phyloP scores from a whole-genome alignment of 2,113 vertebrate genomes.

The Oophaga pumilio region DNA sequence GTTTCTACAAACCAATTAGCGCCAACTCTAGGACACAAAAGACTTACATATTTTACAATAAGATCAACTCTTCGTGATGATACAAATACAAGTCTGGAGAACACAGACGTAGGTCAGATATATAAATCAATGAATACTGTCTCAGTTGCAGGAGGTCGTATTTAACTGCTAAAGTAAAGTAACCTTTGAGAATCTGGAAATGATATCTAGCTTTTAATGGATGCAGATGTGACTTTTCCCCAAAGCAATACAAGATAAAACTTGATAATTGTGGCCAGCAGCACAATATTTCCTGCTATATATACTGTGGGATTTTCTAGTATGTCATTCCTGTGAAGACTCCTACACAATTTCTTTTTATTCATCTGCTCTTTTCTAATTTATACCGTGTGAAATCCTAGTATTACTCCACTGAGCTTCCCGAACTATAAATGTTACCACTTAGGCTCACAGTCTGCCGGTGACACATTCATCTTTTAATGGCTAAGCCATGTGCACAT shows the following conservation, averaged over 20 bases:
- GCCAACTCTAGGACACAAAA: neutral
- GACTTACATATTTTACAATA: neutral
- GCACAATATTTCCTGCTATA: neutral
- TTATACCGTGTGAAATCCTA: constrained; percentile 11
- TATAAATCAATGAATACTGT: neutral
- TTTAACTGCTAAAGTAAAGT: neutral
- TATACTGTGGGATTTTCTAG: neutral
- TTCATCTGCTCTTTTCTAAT: constrained; percentile 1
- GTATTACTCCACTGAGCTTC: neutral
- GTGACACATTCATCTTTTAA: constrained; percentile 28
- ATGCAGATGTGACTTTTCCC: neutral
- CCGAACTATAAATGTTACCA: constrained; percentile 35
- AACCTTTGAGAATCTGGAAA: neutral
- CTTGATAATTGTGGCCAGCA: neutral
- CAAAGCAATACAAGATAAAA: neutral
- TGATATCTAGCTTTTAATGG: neutral
- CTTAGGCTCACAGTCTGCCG: constrained; percentile 12
- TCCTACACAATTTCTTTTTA: neutral
- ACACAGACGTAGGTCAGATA: neutral
- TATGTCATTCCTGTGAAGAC: neutral
- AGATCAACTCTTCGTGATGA: neutral
- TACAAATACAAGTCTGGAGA: neutral
- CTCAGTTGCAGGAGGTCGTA: neutral
- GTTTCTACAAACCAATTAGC: too few relatives aligned
- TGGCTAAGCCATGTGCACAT: neutral